Conservation (phyloP, 1,140 invertebrate species). For the Campodea augens region DNA sequence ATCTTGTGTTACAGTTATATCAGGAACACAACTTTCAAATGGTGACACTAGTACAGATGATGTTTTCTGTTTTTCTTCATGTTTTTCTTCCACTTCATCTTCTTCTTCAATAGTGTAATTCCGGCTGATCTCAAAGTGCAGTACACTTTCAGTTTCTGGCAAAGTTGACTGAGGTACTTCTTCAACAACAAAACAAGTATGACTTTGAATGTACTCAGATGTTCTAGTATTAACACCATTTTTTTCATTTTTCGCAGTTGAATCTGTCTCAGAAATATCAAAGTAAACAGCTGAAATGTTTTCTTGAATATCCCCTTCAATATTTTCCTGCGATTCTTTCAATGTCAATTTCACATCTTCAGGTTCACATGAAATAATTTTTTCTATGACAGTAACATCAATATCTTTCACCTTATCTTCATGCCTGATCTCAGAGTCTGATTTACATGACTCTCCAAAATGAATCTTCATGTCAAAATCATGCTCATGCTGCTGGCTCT, state of each 20-base stretch:
- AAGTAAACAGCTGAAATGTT: conserved; percentile 18
- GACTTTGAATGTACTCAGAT: conserved; percentile 13
- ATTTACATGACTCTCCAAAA: conserved; percentile 18
- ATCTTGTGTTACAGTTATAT: conserved; percentile 46
- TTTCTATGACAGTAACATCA: conserved; percentile 23
- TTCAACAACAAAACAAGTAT: too few species aligned
- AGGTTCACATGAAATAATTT: conserved; percentile 14
- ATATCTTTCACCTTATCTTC: conserved; percentile 24
- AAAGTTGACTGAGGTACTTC: too few species aligned
- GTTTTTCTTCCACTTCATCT: conserved; percentile 24
- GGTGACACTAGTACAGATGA: conserved; percentile 20
- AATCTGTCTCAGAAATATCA: conserved; percentile 18
- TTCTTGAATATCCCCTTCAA: conserved; percentile 20
- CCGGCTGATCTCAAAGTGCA: neutral
- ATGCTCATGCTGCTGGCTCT: conserved; percentile 15
- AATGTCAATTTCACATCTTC: conserved; percentile 28
- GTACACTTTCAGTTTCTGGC: neutral
- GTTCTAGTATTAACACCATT: conserved; percentile 15
- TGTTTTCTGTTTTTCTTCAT: conserved; percentile 28
- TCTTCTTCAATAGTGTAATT: neutral
- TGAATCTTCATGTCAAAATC: conserved; percentile 13
- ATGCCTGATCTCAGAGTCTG: conserved; percentile 21
- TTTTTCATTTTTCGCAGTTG: too few species aligned
- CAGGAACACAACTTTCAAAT: conserved; percentile 33
- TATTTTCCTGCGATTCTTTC: conserved; percentile 29